A percentile compares a stretch with the other conserved stretches of the same genome.
These are phyloP conservation scores for Papilio polyxenes DNA, from an alignment of 1,140 invertebrate genomes.

Conservation along the genomic window DNA sequence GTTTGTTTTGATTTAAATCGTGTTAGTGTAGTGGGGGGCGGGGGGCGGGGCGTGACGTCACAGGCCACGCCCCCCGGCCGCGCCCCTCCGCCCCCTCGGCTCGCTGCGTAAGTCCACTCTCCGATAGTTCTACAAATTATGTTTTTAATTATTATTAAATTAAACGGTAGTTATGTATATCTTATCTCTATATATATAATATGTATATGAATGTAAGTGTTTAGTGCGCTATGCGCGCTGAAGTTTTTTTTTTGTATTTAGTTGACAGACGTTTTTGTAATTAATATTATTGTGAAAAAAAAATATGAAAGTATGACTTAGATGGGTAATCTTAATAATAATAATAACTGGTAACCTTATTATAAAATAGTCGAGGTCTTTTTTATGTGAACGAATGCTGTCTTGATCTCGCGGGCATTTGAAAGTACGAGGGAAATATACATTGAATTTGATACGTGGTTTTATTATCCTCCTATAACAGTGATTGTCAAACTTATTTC, in stretches of 20 bases:
- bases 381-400: constrained; percentile 75
- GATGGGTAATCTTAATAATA: constrained; percentile 56
- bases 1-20: constrained; percentile 56
- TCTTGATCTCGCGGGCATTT: constrained; percentile 75
- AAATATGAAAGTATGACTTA: constrained; percentile 57
- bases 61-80: constrained; percentile 33
- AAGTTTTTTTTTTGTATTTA: constrained; percentile 73
- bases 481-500: no score
- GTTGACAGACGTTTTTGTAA: constrained; percentile 78
- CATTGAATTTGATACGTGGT: constrained; percentile 65
- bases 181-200: constrained; percentile 69
- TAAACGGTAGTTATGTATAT: constrained; percentile 74
- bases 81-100: constrained; percentile 46
- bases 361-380: constrained; percentile 67
- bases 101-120: constrained; percentile 51
- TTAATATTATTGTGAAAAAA: constrained; percentile 72
- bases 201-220: constrained; percentile 77
- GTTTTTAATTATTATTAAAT: constrained; percentile 61
- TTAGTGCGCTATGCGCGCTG: constrained; percentile 75
- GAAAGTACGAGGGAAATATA: constrained; percentile 74
- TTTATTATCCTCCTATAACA: constrained; percentile 37
- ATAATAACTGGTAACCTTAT: constrained; percentile 56
- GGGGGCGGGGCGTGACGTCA: constrained; percentile 31
- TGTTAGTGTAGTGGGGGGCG: constrained; percentile 59
- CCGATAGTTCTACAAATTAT: constrained; percentile 62